Evolutionary conservation across 2,113 vertebrate species (phyloP).

Genomic region (Illadopsis cleaveri): DNA sequence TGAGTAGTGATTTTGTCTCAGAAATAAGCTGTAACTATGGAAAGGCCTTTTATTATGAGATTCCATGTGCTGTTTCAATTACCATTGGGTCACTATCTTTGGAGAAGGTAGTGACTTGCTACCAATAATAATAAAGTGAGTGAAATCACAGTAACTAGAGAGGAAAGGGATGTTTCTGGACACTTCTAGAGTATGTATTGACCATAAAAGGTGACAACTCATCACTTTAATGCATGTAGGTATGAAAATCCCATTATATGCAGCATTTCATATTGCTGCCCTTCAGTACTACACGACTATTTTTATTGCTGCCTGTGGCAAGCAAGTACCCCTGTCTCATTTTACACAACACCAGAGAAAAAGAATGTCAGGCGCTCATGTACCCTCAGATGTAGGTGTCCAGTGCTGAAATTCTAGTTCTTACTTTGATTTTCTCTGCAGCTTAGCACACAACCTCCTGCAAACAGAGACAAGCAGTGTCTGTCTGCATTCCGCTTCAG

Average conservation of each 20-base stretch:
- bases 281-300: accelerated
- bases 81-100: not conserved
- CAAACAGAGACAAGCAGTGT: not conserved
- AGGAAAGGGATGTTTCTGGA: not conserved
- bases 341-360: not conserved
- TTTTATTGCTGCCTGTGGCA: not conserved
- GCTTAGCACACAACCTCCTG: not conserved
- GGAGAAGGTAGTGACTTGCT: not conserved
- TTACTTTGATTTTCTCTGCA: not conserved
- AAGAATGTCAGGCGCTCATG: accelerated
- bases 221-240: not conserved
- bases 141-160: not conserved
- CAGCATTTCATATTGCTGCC: not conserved
- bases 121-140: not conserved
- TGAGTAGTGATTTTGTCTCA: not conserved
- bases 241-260: not conserved
- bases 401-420: not conserved
- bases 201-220: not conserved
- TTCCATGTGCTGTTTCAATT: not conserved
- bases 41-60: not conserved
- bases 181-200: not conserved
- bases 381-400: not conserved
- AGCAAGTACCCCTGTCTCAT: not conserved
- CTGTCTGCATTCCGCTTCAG: not conserved
- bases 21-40: not conserved